These are phyloP conservation scores for Sarcophaga peregrina DNA, from an alignment of 1,140 invertebrate genomes.

Conservation along the genomic window DNA sequence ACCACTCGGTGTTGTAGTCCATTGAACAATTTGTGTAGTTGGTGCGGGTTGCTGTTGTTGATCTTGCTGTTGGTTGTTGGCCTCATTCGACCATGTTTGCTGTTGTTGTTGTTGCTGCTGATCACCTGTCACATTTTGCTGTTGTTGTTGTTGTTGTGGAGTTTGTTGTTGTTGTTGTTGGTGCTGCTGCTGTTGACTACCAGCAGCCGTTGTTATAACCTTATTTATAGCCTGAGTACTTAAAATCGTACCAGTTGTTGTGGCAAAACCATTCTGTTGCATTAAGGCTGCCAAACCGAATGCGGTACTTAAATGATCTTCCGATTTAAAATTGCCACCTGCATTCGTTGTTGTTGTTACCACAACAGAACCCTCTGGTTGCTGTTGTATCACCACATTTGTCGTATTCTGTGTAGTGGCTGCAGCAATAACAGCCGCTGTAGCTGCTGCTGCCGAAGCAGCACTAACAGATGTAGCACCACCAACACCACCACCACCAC, in stretches of 20 bases:
- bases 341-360: constrained; percentile 55
- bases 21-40: constrained; percentile 48
- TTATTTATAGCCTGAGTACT: constrained; percentile 68
- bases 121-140: constrained; percentile 46
- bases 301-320: constrained; percentile 75
- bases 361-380: constrained; percentile 60
- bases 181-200: constrained; percentile 43
- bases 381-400: constrained; percentile 47
- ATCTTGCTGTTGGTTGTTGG: constrained; percentile 53
- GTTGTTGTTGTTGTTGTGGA: constrained; percentile 55
- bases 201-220: constrained; percentile 53
- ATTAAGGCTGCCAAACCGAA: constrained; percentile 77
- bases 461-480: constrained; percentile 41
- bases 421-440: constrained; percentile 36
- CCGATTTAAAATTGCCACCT: constrained; percentile 69
- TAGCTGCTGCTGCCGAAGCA: constrained; percentile 48
- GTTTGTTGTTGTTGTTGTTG: constrained; percentile 49
- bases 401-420: constrained; percentile 34
- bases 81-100: constrained; percentile 34
- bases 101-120: constrained; percentile 45
- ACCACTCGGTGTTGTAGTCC: constrained; percentile 51
- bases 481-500: not conserved
- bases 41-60: constrained; percentile 50
- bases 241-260: constrained; percentile 68
- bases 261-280: constrained; percentile 77